These are phyloP conservation scores for Chrysaora quinquecirrha DNA, from an alignment of 30 jellyfish, hydroid and myxozoan species.

Conservation along the genomic window DNA sequence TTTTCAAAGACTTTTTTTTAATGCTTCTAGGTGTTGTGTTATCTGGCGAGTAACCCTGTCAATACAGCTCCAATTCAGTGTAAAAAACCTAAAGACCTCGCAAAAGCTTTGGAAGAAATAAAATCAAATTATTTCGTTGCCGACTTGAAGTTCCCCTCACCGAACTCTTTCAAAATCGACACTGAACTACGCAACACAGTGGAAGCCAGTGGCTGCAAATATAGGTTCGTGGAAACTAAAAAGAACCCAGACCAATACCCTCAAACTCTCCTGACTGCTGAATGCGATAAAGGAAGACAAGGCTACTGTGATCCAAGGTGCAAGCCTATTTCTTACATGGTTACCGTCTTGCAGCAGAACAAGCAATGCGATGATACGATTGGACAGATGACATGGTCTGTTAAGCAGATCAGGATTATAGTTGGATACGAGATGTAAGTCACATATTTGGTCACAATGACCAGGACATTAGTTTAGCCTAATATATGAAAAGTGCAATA, in stretches of 20 bases:
- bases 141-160: not conserved
- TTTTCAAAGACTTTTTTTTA: too few relatives aligned
- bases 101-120: slow-evolving; percentile 26
- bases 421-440: slow-evolving; percentile 30
- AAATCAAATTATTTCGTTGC: not conserved
- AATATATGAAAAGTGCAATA: too few relatives aligned
- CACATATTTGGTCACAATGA: not conserved
- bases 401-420: slow-evolving; percentile 5
- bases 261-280: slow-evolving; percentile 30
- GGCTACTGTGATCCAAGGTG: slow-evolving; percentile 57
- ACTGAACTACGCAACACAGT: not conserved
- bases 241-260: slow-evolving; percentile 54
- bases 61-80: slow-evolving; percentile 33
- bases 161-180: not conserved
- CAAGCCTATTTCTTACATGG: slow-evolving; percentile 19
- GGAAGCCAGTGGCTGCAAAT: slow-evolving; percentile 3
- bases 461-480: too few relatives aligned
- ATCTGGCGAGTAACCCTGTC: not conserved
- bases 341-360: slow-evolving; percentile 11
- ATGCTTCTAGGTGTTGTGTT: not conserved
- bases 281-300: slow-evolving; percentile 6
- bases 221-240: slow-evolving; percentile 51
- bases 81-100: not conserved
- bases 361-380: slow-evolving; percentile 8
- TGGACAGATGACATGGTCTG: slow-evolving; percentile 42